phyloP scores from a whole-genome alignment of 2,888 invertebrate genomes.

The Pharmacophagus antenor region DNA sequence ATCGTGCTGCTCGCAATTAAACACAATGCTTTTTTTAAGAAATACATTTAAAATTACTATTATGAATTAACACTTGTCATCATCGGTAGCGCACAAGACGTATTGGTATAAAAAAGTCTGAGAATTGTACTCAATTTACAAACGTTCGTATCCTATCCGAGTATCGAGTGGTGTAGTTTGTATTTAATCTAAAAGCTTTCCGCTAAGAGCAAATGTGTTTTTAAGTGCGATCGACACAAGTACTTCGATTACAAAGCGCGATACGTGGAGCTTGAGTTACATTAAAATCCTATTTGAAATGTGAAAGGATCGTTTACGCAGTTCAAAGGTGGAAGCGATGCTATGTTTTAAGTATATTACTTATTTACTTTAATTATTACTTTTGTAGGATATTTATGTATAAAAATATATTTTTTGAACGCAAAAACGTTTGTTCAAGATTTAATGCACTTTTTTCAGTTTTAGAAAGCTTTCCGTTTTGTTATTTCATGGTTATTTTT shows the following conservation, averaged over 20 bases:
- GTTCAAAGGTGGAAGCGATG: conserved; percentile 16
- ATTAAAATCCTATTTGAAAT: conserved; percentile 32
- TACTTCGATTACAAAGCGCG: conserved; percentile 21
- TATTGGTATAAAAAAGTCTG: not conserved
- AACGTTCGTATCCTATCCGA: conserved; percentile 26
- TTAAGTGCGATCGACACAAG: conserved; percentile 31
- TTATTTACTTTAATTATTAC: not conserved
- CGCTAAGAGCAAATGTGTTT: conserved; percentile 31
- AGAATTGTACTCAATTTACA: conserved; percentile 15
- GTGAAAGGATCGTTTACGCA: conserved; percentile 17
- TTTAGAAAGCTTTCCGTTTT: no score
- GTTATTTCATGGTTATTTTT: no score
- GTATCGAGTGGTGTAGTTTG: conserved; percentile 19
- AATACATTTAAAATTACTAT: not conserved
- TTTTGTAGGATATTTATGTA: not conserved
- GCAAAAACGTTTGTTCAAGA: not conserved
- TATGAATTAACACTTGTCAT: not conserved
- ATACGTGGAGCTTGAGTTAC: conserved; percentile 23
- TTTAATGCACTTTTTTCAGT: not conserved
- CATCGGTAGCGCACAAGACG: not conserved
- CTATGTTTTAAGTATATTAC: not conserved
- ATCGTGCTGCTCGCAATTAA: not conserved
- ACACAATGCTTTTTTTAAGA: not conserved
- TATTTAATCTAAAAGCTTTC: conserved; percentile 31
- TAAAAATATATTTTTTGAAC: not conserved